Base-by-base conservation (phyloP, 2,888 invertebrate species). In the Biston betularia region DNA sequence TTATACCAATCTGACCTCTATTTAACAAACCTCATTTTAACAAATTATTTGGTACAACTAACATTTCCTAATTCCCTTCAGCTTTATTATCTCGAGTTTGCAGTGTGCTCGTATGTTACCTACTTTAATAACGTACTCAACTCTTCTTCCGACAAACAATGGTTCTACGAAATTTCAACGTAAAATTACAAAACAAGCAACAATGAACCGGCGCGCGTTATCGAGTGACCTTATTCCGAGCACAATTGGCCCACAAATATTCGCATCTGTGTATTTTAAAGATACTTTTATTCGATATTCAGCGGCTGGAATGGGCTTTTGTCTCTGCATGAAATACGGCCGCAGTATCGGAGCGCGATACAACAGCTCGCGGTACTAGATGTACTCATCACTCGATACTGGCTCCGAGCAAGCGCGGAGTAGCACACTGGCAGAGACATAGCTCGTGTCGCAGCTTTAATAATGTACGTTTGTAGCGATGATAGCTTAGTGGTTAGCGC, bases 261-360 rank as follows among this genome's bases (percentile, higher is more conserved):
- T 70, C 65, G 55, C 68, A 70, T 73, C 68, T 70, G 67, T 75
- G 68, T 69, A 73, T 72, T 73, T 75, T 66, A 66, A 69, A 70
- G 72, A 71, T 74, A 81, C 65, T 76, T 79, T 75, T 79, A 75
- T 73, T 78, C 73, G 72, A 70, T 76, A 76, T 75, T 71, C 75
- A 76, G 69, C 67, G 70, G 70, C 65, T 65, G 65, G 65, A 74
- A 74, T 65, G 68, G 71, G 73, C 78, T 75, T 76, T 81, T 79
- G 80, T 80, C 72, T 80, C 75, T 68, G 35, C 71, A 69, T 76
- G 75, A 82, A 80, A 81, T 82, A 84, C 77, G 72, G 71, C 65
- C 70, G 65, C 71, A 74, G 74, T 70, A 71, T 69, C 65, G 71
- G 61, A 42, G 57, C 44, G 50, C 58, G 45, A 34, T 53, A 70